Conservation (phyloP, 2,888 invertebrate genomes). For the Smittia sp. region DNA sequence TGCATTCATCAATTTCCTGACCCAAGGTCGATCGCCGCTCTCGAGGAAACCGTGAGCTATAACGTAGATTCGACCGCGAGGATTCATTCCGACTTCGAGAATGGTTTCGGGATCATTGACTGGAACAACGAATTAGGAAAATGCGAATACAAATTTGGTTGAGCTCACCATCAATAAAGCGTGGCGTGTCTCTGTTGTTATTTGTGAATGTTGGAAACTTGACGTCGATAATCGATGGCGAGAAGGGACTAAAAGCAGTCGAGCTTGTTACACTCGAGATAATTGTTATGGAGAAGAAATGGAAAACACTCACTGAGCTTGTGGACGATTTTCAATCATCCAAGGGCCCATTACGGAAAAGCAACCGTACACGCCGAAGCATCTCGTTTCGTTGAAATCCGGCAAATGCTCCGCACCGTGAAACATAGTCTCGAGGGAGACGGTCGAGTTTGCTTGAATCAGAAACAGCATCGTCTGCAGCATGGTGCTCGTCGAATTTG, state of each 20-base stretch:
- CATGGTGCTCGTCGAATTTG: constrained; percentile 50
- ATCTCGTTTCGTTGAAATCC: constrained; percentile 58
- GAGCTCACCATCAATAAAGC: constrained; percentile 63
- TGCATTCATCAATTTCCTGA: constrained; percentile 67
- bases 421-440: constrained; percentile 46
- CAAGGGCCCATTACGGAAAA: constrained; percentile 66
- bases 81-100: constrained; percentile 61
- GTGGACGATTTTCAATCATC: constrained; percentile 74
- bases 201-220: constrained; percentile 61
- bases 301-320: constrained; percentile 56
- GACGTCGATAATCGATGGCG: constrained; percentile 62
- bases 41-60: constrained; percentile 87
- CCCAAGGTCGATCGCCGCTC: constrained; percentile 76
- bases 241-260: constrained; percentile 64
- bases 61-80: constrained; percentile 66
- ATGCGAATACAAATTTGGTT: too few relatives aligned
- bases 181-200: constrained; percentile 56
- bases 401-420: constrained; percentile 43
- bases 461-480: constrained; percentile 53
- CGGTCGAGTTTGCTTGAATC: constrained; percentile 50
- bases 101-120: constrained; percentile 67
- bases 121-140: too few relatives aligned
- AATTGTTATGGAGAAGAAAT: not conserved
- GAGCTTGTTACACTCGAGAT: constrained; percentile 52
- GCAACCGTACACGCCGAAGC: constrained; percentile 78